These are phyloP conservation scores for Crematogaster levior DNA, from an alignment of 2,888 invertebrate species.

Conservation along the genomic window DNA sequence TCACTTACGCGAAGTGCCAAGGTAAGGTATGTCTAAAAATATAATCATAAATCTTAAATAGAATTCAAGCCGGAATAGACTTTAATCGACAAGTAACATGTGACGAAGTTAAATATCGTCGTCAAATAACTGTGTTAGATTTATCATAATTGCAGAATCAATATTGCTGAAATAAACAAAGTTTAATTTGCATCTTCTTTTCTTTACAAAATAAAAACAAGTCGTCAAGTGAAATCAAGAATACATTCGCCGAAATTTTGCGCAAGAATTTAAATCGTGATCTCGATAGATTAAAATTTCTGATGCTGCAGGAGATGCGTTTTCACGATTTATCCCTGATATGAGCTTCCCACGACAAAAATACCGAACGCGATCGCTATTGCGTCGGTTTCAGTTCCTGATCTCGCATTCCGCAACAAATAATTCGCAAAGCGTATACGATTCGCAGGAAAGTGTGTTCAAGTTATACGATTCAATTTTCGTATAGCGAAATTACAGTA, in stretches of 20 bases:
- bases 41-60: slow-evolving; percentile 21
- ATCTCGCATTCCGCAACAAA: background rate
- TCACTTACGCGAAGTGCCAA: slow-evolving; percentile 12
- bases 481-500: background rate
- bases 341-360: background rate
- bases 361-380: background rate
- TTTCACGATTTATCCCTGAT: background rate
- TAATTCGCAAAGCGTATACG: no score
- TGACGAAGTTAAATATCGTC: background rate
- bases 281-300: background rate
- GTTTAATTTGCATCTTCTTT: background rate
- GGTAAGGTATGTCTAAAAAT: slow-evolving; percentile 23
- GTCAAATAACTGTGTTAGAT: background rate
- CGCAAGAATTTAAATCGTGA: background rate
- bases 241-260: background rate
- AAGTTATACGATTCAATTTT: background rate
- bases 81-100: background rate
- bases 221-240: background rate
- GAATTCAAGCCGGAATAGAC: background rate
- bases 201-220: background rate
- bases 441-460: background rate
- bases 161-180: background rate
- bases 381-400: background rate
- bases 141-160: background rate
- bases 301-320: background rate